Evolutionary conservation across 2,113 vertebrate genomes (phyloP).

Genomic region (Pseudorectes ferrugineus): DNA sequence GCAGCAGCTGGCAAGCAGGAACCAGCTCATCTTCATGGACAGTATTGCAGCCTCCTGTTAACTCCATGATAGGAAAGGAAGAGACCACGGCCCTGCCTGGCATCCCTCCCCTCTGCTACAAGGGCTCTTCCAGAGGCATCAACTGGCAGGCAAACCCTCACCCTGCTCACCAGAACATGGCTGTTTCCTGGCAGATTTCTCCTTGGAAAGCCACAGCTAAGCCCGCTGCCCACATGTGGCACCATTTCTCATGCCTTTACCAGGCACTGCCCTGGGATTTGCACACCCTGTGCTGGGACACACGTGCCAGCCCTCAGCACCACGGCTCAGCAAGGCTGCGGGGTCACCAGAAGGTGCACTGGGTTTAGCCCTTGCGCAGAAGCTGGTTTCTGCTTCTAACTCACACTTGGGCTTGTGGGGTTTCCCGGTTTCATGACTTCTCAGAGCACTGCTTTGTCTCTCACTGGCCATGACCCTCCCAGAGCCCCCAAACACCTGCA

Average conservation of each 20-base stretch:
- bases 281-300: background rate
- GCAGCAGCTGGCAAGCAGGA: background rate
- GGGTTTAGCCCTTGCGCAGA: background rate
- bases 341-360: background rate
- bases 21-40: background rate
- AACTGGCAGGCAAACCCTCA: background rate
- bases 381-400: background rate
- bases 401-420: background rate
- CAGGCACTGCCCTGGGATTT: background rate
- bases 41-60: background rate
- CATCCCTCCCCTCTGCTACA: background rate
- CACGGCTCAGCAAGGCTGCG: accelerated
- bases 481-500: background rate
- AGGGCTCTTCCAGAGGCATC: background rate
- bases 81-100: background rate
- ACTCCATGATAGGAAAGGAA: background rate
- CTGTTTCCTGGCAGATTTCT: background rate
- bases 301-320: accelerated
- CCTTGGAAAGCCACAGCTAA: background rate
- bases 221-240: background rate
- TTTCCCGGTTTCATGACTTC: background rate
- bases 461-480: background rate
- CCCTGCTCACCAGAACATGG: background rate
- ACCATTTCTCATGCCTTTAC: background rate
- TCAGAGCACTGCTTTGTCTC: background rate